A percentile compares a stretch with the other conserved stretches of the same genome.
phyloP scores from a whole-genome alignment of 2,888 invertebrate genomes.

The Gryllus longicercus region DNA sequence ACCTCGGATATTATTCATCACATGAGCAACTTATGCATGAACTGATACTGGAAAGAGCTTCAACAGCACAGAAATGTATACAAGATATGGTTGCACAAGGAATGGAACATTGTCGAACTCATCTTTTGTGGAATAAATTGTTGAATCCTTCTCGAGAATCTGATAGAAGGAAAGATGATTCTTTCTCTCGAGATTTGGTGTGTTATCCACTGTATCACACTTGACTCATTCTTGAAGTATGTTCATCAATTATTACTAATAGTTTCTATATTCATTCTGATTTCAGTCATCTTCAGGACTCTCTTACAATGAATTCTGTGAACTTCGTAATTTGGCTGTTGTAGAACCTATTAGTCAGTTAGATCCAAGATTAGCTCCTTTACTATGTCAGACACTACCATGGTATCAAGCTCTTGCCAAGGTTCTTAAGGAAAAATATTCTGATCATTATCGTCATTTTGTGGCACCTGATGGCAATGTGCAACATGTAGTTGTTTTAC shows the following conservation, averaged over 20 bases:
- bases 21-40: conserved; percentile 65
- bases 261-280: neutral
- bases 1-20: conserved; percentile 65
- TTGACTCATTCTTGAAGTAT: neutral
- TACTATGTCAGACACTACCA: conserved; percentile 58
- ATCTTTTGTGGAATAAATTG: conserved; percentile 67
- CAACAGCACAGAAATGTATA: conserved; percentile 55
- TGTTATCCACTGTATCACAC: neutral
- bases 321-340: conserved; percentile 59
- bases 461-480: conserved; percentile 57
- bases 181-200: conserved; percentile 42
- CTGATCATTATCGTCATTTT: conserved; percentile 57
- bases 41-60: conserved; percentile 57
- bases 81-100: conserved; percentile 61
- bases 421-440: conserved; percentile 57
- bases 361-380: conserved; percentile 56
- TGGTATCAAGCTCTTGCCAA: conserved; percentile 66
- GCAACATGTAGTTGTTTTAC: conserved; percentile 61
- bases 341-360: conserved; percentile 56
- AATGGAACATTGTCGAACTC: conserved; percentile 64
- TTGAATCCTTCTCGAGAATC: conserved; percentile 42
- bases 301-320: conserved; percentile 60
- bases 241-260: neutral
- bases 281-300: conserved; percentile 43
- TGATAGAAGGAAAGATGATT: conserved; percentile 40